Evolutionary conservation across 2,797 vertebrate genomes (phyloP).

Genomic region (Denticeps clupeoides): DNA sequence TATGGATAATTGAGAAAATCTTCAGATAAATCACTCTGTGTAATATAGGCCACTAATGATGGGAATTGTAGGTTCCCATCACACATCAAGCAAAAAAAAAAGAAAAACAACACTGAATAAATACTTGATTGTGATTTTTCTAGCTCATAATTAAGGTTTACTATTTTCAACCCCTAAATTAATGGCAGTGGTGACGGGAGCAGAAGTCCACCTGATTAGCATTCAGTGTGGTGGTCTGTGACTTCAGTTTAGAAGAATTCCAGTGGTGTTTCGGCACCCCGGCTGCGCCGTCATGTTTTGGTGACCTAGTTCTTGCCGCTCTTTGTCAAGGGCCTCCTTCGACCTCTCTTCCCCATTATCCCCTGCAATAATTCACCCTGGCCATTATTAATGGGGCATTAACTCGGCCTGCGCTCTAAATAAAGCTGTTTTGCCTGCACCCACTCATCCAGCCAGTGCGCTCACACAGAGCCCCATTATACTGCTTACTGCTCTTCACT

Average conservation of each 20-base stretch:
- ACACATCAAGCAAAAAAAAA: too few relatives aligned
- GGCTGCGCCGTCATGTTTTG: slow-evolving; percentile 49
- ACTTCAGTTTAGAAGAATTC: slow-evolving; percentile 49
- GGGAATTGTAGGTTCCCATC: too few relatives aligned
- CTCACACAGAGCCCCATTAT: slow-evolving; percentile 47
- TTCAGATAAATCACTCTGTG: too few relatives aligned
- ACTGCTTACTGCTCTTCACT: slow-evolving; percentile 30
- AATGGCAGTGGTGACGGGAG: not conserved
- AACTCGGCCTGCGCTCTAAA: slow-evolving; percentile 49
- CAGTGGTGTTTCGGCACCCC: slow-evolving; percentile 29
- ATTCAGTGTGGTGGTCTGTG: slow-evolving; percentile 39
- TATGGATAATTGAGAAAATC: slow-evolving; percentile 29
- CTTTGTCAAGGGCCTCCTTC: slow-evolving; percentile 42
- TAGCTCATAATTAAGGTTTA: not conserved
- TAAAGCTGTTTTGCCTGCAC: slow-evolving; percentile 41
- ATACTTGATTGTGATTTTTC: too few relatives aligned
- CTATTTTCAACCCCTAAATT: slow-evolving; percentile 12
- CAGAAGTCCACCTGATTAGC: slow-evolving; percentile 11
- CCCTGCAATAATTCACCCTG: slow-evolving; percentile 43
- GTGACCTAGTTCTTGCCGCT: slow-evolving; percentile 52
- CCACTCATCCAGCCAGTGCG: slow-evolving; percentile 32
- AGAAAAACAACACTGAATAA: too few relatives aligned
- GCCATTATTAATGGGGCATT: slow-evolving; percentile 61
- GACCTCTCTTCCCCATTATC: slow-evolving; percentile 39
- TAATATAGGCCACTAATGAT: too few relatives aligned